A percentile compares a stretch with the other conserved stretches of the same genome.
Conservation (phyloP, 2,888 invertebrate genomes). For the Priocnemis perturbator region DNA sequence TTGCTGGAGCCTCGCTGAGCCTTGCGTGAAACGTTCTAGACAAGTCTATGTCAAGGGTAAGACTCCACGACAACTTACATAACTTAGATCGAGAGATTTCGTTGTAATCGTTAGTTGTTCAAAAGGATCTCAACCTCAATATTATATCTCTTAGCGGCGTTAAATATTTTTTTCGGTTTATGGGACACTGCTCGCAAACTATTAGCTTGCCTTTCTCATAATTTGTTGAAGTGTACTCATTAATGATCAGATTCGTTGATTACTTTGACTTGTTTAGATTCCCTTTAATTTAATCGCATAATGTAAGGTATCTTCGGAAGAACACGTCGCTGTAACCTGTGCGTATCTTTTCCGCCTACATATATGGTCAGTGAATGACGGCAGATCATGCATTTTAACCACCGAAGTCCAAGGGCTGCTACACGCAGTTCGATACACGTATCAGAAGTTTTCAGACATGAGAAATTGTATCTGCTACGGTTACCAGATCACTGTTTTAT, state of each 20-base stretch:
- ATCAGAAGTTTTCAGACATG: constrained; percentile 2
- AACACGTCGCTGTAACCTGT: constrained; percentile 8
- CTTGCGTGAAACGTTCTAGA: constrained; percentile 34
- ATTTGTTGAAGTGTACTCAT: too few relatives aligned
- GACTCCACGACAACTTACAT: too few relatives aligned
- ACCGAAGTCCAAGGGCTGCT: constrained; percentile 46
- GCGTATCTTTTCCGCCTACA: constrained; percentile 11
- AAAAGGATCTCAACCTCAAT: too few relatives aligned
- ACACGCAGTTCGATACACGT: neutral
- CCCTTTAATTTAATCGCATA: constrained; percentile 47
- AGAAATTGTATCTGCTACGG: neutral
- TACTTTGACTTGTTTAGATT: constrained; percentile 41
- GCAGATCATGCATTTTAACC: constrained; percentile 42
- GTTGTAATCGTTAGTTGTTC: too few relatives aligned
- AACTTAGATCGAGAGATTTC: too few relatives aligned
- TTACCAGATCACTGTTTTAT: neutral
- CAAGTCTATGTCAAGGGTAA: constrained; percentile 25
- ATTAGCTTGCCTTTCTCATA: too few relatives aligned
- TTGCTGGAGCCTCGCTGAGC: constrained; percentile 19
- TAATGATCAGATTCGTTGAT: too few relatives aligned
- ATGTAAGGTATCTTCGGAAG: constrained; percentile 48
- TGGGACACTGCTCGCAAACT: too few relatives aligned
- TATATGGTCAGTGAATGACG: constrained; percentile 14
- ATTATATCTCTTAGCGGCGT: too few relatives aligned
- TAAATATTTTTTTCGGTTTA: too few relatives aligned